These are phyloP conservation scores for Lasioglossum zephyrum DNA, from an alignment of 2,888 invertebrate species.

Conservation along the genomic window DNA sequence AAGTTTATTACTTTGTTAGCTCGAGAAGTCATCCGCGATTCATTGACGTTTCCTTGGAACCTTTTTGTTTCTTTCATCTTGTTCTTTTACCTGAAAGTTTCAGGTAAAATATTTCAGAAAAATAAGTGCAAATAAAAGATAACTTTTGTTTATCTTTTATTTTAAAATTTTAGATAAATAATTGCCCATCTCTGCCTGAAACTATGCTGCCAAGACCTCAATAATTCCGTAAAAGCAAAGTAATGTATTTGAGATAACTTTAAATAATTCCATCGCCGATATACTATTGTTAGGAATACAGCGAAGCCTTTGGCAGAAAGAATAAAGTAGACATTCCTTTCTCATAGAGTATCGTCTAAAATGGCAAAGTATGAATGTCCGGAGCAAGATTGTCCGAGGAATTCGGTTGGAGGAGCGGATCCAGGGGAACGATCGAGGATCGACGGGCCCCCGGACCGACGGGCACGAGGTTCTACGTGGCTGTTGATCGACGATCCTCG, in stretches of 20 bases:
- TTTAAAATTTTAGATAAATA: too few relatives aligned
- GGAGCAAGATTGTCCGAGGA: background rate
- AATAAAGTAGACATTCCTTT: background rate
- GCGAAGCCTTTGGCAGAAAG: background rate
- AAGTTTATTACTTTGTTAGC: background rate
- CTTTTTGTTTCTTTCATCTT: too few relatives aligned
- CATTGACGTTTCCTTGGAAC: background rate
- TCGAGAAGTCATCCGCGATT: background rate
- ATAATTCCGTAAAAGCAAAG: too few relatives aligned
- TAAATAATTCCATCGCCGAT: too few relatives aligned
- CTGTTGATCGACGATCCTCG: conserved; percentile 54
- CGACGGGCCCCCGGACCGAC: background rate
- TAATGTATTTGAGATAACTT: too few relatives aligned
- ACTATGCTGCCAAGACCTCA: too few relatives aligned
- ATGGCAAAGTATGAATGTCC: background rate
- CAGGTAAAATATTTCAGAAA: too few relatives aligned
- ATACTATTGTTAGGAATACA: too few relatives aligned
- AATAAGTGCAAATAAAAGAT: too few relatives aligned
- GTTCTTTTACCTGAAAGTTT: too few relatives aligned
- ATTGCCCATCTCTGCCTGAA: too few relatives aligned
- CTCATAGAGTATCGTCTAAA: background rate
- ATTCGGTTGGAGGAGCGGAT: background rate
- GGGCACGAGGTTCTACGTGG: conserved; percentile 37
- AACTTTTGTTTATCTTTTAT: too few relatives aligned
- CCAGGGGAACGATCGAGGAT: background rate